phyloP scores from a whole-genome alignment of 2,113 vertebrate species.

The Gobio gobio region DNA sequence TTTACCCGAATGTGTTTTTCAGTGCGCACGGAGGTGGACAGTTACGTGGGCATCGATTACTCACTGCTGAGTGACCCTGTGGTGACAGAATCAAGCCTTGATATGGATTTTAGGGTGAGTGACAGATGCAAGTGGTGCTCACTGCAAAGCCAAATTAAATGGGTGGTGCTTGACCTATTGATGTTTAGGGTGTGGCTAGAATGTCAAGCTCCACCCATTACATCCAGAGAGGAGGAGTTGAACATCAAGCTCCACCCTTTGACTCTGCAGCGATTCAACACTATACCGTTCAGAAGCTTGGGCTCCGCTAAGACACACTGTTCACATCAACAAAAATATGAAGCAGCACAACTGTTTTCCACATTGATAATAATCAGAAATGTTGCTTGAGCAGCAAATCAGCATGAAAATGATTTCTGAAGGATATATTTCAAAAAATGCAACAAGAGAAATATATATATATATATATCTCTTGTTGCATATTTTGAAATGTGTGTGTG shows the following conservation, averaged over 20 bases:
- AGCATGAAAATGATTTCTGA: neutral
- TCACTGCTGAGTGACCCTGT: conserved; percentile 86
- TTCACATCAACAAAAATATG: neutral
- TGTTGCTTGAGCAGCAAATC: neutral
- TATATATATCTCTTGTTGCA: too few relatives aligned
- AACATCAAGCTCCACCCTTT: too few relatives aligned
- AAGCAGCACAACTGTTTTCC: neutral
- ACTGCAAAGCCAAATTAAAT: too few relatives aligned
- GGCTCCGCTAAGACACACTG: neutral
- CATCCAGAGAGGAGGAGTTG: too few relatives aligned
- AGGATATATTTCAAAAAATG: neutral
- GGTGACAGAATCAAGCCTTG: conserved; percentile 79
- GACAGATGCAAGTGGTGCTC: too few relatives aligned
- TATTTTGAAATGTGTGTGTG: too few relatives aligned
- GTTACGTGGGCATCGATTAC: conserved; percentile 89
- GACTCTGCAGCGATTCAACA: too few relatives aligned
- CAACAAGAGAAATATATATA: too few relatives aligned
- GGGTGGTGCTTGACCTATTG: too few relatives aligned
- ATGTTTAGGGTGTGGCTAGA: too few relatives aligned
- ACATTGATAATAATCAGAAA: neutral
- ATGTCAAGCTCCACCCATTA: too few relatives aligned
- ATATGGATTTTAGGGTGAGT: conserved; percentile 91
- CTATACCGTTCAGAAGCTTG: neutral
- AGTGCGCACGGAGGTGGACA: conserved; percentile 85
- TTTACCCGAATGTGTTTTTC: conserved; percentile 33